phyloP scores from a whole-genome alignment of 2,113 vertebrate species.

The Xenopus laevis region DNA sequence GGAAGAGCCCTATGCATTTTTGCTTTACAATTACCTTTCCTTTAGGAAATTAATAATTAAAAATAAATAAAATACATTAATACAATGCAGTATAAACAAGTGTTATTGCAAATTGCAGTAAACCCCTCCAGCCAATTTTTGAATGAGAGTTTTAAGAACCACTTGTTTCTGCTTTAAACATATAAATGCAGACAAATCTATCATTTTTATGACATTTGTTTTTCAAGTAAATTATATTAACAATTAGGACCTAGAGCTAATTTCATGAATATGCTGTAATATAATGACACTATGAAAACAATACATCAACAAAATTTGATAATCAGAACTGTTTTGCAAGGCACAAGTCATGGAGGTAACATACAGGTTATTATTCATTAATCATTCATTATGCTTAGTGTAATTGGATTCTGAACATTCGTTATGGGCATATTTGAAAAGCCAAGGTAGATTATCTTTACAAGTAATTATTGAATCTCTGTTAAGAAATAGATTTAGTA shows the following conservation, averaged over 20 bases:
- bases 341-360: slow-evolving; percentile 11
- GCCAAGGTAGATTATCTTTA: slow-evolving; percentile 39
- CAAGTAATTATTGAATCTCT: slow-evolving; percentile 28
- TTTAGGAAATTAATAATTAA: no score
- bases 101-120: no score
- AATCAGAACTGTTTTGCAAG: slow-evolving; percentile 28
- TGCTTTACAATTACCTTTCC: no score
- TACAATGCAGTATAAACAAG: no score
- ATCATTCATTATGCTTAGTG: slow-evolving; percentile 37
- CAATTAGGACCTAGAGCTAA: slow-evolving; percentile 32
- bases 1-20: no score
- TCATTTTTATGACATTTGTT: slow-evolving; percentile 15
- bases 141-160: no score
- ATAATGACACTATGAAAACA: slow-evolving; percentile 38
- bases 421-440: slow-evolving; percentile 36
- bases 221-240: slow-evolving; percentile 19
- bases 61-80: no score
- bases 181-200: background rate
- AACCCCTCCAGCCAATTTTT: no score
- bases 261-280: slow-evolving; percentile 33
- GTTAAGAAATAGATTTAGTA: slow-evolving; percentile 32
- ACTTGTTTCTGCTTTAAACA: no score
- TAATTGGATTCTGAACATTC: slow-evolving; percentile 43
- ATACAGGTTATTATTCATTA: slow-evolving; percentile 34
- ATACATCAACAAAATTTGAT: slow-evolving; percentile 38